Evolutionary conservation across 2,797 vertebrate species (phyloP), one percentile per base, ranked within the genome.

Genomic region (Meriones psammophilus): DNA sequence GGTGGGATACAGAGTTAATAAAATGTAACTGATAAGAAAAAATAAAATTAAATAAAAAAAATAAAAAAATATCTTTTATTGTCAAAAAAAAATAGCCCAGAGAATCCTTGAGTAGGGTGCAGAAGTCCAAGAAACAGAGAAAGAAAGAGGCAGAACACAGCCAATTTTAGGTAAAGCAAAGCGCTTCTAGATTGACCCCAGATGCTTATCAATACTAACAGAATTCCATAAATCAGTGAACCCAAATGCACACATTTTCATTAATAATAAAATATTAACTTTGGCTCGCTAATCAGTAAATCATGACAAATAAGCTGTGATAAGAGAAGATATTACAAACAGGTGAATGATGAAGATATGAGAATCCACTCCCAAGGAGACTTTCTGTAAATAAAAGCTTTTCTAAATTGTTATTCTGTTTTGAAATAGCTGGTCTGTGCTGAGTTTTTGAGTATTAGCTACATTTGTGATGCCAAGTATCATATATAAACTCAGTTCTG

Each of bases 331-430:
- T 73, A 0, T 78, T 79, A 88, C 74, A 91, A 69, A 77, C 74
- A 96, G 14, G 18, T 22, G 18, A 81, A 81, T 60, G 22, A 83
- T 13, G 3, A 1, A 76, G 3, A 14, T 30, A 0, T 3, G 4
- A 8, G 12, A 84, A 68, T 9, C 73, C n/a, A 56, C 8, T 28
- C 0, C 14, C 36, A n/a, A n/a, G n/a, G 84, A 76, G 24, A 15
- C n/a, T 89, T 89, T 96, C 33, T 81, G 28, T 92, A 85, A 73
- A 64, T 83, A 36, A 66, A 90, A 95, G 79, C 17, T 88, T 42
- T 83, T 87, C 18, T 54, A 93, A 46, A 77, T 76, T n/a, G 66
- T 3, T 60, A 30, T 92, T 26, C 50, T 85, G 36, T 60, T 92
- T 62, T 54, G 50, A 89, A 79, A 18, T 30, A 39, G 4, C 36